phyloP scores from a whole-genome alignment of 1,140 invertebrate genomes.

The Diorhabda sublineata region DNA sequence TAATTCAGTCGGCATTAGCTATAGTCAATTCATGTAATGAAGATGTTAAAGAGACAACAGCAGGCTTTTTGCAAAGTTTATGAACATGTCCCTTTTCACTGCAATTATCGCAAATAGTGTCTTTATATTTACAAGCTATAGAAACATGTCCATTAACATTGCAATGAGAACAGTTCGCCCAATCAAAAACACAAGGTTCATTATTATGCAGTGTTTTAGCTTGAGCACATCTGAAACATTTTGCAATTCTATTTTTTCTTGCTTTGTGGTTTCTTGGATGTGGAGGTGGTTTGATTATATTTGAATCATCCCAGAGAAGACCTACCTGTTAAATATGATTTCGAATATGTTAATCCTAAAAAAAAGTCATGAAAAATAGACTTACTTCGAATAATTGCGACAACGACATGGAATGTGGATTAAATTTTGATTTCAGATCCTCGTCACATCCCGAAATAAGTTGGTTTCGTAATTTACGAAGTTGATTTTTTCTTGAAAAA shows the following conservation, averaged over 20 bases:
- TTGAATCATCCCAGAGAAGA: background rate
- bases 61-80: conserved; percentile 7
- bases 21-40: no score
- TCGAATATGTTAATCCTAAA: no score
- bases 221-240: conserved; percentile 5
- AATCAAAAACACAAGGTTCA: conserved; percentile 8
- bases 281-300: background rate
- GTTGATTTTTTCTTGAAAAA: conserved; percentile 5
- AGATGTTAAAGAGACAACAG: background rate
- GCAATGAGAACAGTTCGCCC: background rate
- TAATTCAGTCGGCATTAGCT: no score
- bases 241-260: conserved; percentile 5
- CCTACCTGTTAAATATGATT: background rate
- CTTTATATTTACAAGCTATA: conserved; percentile 10
- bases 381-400: conserved; percentile 7
- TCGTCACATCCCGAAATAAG: background rate
- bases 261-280: conserved; percentile 6
- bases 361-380: background rate
- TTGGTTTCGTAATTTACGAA: conserved; percentile 1
- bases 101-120: background rate
- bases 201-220: background rate
- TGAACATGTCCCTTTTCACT: conserved; percentile 4
- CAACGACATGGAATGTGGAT: background rate
- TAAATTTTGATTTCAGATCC: conserved; percentile 2
- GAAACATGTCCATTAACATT: conserved; percentile 1